These are phyloP conservation scores for Diaperis boleti DNA, from an alignment of 2,888 invertebrate genomes.

Conservation along the genomic window DNA sequence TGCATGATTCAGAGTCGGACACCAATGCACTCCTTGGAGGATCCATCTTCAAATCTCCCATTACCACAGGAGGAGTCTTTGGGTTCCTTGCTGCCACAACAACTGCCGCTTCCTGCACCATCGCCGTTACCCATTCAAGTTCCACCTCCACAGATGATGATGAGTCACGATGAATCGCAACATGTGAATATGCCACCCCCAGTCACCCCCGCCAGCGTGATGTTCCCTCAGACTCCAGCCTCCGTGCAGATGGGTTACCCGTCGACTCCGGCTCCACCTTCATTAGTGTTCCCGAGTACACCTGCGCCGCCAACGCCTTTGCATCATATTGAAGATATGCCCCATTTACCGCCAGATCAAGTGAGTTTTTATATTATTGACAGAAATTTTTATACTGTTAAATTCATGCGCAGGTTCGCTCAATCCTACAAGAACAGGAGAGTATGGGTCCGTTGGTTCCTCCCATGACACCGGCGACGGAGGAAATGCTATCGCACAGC, in stretches of 20 bases:
- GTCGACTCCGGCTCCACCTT: conserved; percentile 43
- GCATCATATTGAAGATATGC: conserved; percentile 69
- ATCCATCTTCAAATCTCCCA: conserved; percentile 53
- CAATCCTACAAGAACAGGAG: conserved; percentile 64
- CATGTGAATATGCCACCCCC: conserved; percentile 63
- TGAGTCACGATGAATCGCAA: conserved; percentile 42
- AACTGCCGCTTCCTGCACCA: conserved; percentile 49
- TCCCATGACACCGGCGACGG: conserved; percentile 61
- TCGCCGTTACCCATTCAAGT: conserved; percentile 52
- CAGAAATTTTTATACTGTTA: too few relatives aligned
- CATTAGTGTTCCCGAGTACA: conserved; percentile 53
- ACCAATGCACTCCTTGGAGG: conserved; percentile 60
- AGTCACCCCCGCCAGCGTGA: conserved; percentile 66
- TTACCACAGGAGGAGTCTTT: conserved; percentile 59
- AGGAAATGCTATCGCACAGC: conserved; percentile 57
- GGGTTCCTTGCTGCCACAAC: conserved; percentile 59
- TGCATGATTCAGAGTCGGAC: conserved; percentile 55
- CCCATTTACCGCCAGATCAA: conserved; percentile 75
- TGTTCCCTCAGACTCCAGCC: conserved; percentile 64
- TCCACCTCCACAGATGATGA: conserved; percentile 47
- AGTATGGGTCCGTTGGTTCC: conserved; percentile 57
- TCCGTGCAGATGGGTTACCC: conserved; percentile 58
- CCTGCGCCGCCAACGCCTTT: conserved; percentile 63
- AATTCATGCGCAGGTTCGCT: conserved; percentile 63
- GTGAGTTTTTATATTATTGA: too few relatives aligned